phyloP scores from a whole-genome alignment of 1,140 invertebrate species.

The Dreissena rostriformis region DNA sequence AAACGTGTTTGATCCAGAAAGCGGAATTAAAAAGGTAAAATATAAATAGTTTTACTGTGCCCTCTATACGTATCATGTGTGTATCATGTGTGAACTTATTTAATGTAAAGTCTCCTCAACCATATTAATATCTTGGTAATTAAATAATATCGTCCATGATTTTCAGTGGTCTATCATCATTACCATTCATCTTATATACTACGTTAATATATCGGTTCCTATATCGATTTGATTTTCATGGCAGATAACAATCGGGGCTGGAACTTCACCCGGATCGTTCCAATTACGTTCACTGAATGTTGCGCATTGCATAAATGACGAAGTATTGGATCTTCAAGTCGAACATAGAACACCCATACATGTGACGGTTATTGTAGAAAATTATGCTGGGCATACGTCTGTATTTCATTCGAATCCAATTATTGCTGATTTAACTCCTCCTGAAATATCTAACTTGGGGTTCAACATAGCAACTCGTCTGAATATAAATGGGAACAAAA shows the following conservation, averaged over 20 bases:
- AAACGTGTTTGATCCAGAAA: background rate
- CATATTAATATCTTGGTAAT: background rate
- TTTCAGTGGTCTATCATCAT: slow-evolving; percentile 14
- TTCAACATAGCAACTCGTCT: slow-evolving; percentile 7
- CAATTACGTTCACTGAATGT: slow-evolving; percentile 38
- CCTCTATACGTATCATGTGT: background rate
- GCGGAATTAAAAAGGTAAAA: background rate
- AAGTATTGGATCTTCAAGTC: slow-evolving; percentile 15
- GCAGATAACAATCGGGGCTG: slow-evolving; percentile 35
- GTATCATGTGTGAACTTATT: background rate
- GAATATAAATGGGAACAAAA: background rate
- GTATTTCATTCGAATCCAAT: slow-evolving; percentile 38
- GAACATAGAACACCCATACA: slow-evolving; percentile 44
- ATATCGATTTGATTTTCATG: background rate
- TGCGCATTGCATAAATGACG: slow-evolving; percentile 23
- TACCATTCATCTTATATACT: slow-evolving; percentile 17
- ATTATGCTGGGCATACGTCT: slow-evolving; percentile 44
- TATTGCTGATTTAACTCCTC: slow-evolving; percentile 49
- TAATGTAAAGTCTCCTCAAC: background rate
- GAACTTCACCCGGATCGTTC: slow-evolving; percentile 50
- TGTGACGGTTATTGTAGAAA: slow-evolving; percentile 46
- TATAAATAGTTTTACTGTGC: background rate
- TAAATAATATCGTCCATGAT: background rate
- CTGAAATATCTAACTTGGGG: slow-evolving; percentile 1
- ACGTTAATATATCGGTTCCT: slow-evolving; percentile 17